phyloP scores from a whole-genome alignment of 2,113 vertebrate species.

The Calypte anna region DNA sequence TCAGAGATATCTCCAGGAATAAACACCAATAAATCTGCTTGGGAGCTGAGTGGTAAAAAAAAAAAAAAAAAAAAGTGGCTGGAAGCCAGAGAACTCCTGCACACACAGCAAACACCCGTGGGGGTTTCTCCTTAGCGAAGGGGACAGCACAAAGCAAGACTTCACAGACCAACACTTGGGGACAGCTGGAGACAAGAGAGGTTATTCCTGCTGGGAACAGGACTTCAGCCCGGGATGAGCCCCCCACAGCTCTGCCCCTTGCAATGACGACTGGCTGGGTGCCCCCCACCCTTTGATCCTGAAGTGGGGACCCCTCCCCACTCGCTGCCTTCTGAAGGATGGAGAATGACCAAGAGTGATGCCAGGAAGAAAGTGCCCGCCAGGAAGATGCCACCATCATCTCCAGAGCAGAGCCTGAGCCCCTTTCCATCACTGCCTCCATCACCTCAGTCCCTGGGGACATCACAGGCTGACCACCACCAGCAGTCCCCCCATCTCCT shows the following conservation, averaged over 20 bases:
- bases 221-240: background rate
- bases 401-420: background rate
- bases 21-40: background rate
- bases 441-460: background rate
- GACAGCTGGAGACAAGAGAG: background rate
- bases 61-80: background rate
- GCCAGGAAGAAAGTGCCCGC: background rate
- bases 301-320: background rate
- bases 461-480: background rate
- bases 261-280: rapidly evolving
- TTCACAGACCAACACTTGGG: rapidly evolving
- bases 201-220: background rate
- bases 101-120: rapidly evolving
- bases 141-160: background rate
- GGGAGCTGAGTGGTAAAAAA: background rate
- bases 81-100: background rate
- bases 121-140: background rate
- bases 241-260: rapidly evolving
- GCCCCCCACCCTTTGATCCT: background rate
- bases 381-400: background rate
- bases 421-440: background rate
- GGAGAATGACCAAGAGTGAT: background rate
- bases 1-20: background rate
- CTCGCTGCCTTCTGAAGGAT: background rate
- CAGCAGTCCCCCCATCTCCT: rapidly evolving